Evolutionary conservation across 2,888 invertebrate genomes (phyloP).

Genomic region (Galeruca laticollis): DNA sequence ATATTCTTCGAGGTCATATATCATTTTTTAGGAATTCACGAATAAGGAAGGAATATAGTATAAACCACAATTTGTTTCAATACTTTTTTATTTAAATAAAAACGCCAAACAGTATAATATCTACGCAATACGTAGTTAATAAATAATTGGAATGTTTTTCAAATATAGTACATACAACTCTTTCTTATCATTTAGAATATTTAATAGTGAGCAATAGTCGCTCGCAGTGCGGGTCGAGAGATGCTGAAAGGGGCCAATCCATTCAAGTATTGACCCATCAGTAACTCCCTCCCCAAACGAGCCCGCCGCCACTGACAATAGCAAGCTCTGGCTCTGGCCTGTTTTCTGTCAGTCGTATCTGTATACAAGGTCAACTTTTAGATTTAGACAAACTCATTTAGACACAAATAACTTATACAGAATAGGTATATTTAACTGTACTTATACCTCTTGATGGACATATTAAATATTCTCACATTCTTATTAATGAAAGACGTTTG

Average conservation of each 20-base stretch:
- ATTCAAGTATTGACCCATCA: slow-evolving; percentile 50
- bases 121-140: slow-evolving; percentile 66
- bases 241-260: slow-evolving; percentile 54
- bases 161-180: slow-evolving; percentile 67
- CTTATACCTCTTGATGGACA: too few species aligned
- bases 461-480: too few species aligned
- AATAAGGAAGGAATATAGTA: not conserved
- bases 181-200: slow-evolving; percentile 68
- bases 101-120: slow-evolving; percentile 67
- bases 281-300: slow-evolving; percentile 60
- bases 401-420: too few species aligned
- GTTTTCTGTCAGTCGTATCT: slow-evolving; percentile 42
- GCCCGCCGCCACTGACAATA: slow-evolving; percentile 64
- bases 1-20: too few species aligned
- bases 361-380: slow-evolving; percentile 23
- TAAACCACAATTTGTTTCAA: not conserved
- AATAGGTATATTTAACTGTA: too few species aligned
- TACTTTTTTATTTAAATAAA: slow-evolving; percentile 66
- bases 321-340: slow-evolving; percentile 54
- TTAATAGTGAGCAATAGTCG: slow-evolving; percentile 67
- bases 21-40: too few species aligned
- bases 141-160: slow-evolving; percentile 61
- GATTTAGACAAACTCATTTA: too few species aligned
- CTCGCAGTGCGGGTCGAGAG: slow-evolving; percentile 62
- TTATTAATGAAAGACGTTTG: too few species aligned